Percentiles rank a stretch among this genome's conserved stretches.
These are phyloP conservation scores for Gorsachius magnificus DNA, from an alignment of 2,797 vertebrate species.

Conservation along the genomic window DNA sequence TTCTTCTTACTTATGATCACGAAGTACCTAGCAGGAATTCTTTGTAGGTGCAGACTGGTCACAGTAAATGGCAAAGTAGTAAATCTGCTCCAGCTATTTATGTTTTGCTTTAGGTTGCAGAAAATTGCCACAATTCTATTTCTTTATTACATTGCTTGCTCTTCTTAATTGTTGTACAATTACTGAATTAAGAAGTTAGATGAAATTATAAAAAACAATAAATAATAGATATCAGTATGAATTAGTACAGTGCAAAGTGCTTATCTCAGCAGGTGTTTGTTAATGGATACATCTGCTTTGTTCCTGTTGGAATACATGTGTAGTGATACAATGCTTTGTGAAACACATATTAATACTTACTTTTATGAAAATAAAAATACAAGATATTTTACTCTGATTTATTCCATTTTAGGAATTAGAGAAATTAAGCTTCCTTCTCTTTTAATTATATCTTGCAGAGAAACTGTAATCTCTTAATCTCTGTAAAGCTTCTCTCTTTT, in stretches of 20 bases:
- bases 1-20: neutral
- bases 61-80: neutral
- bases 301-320: neutral
- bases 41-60: neutral
- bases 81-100: neutral
- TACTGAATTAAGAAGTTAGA: conserved; percentile 14
- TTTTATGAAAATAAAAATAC: conserved; percentile 50
- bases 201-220: neutral
- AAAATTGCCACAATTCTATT: neutral
- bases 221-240: neutral
- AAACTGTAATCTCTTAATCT: conserved; percentile 70
- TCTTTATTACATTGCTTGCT: neutral
- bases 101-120: neutral
- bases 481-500: conserved; percentile 43
- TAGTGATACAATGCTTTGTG: neutral
- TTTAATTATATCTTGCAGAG: conserved; percentile 67
- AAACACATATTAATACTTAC: neutral
- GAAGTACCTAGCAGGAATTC: neutral
- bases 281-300: conserved; percentile 1
- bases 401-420: conserved; percentile 58
- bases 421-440: conserved; percentile 63
- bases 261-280: conserved; percentile 23
- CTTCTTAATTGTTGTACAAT: neutral
- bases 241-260: neutral
- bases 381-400: conserved; percentile 21